Evolutionary conservation across 2,113 vertebrate species (phyloP), one percentile per base, ranked within the genome.

Genomic region (Sardina pilchardus): DNA sequence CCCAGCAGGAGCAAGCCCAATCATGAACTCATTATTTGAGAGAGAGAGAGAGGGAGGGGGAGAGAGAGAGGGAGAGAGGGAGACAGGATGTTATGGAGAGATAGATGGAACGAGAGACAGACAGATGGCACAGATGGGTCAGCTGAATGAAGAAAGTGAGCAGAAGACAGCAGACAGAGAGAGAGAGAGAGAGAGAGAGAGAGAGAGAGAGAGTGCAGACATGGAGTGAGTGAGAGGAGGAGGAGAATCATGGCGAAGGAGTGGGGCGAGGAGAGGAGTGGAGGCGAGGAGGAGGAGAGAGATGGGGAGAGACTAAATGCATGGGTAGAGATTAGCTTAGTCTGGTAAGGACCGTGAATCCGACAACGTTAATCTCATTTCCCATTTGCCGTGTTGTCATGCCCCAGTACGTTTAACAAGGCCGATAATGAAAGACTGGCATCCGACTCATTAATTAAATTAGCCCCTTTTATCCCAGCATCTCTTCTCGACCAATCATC

Each of bases 401-500:
- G 91, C 92, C 89, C 91, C 93, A 92, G 89, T 92, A 92, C 92
- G 85, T 93, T 93, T 93, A 93, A 94, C 93, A 85, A 89, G 91
- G 90, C 87, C 85, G 91, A 93, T 94, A 94, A 93, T 92, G 89
- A 90, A 88, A 89, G 91, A 93, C 92, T 90, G 91, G 90, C 90
- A 90, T 92, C 87, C 91, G 88, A 91, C 87, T 92, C 92, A 93
- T 94, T 93, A 94, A 94, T 94, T 94, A 91, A 94, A 95, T 95
- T 93, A 94, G 90, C 89, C 89, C 63, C 85, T 59, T 86, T 93
- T 93, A 95, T 95, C 94, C 85, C 39, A 47, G 81, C 90, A 94
- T 94, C 92, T 91, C 91, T 85, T 85, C 90, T 93, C 89, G 85
- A 83, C 71, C 34, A 88, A 90, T 93, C 91, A 90, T 92, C 92